Conservation (phyloP, 2,888 invertebrate species). For the Torymus tubicola region DNA sequence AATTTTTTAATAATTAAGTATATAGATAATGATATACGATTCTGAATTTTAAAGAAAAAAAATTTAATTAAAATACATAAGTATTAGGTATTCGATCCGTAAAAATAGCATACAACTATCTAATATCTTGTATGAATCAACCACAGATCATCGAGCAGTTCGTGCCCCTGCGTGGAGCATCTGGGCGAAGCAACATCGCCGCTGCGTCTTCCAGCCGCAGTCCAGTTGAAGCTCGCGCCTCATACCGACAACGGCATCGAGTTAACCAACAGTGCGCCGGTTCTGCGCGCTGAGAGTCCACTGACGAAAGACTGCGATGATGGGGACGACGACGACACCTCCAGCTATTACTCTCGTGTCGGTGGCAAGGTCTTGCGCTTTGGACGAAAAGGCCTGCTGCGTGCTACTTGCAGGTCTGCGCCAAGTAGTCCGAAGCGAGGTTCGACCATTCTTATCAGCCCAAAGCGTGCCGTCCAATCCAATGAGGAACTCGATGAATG, state of each 20-base stretch:
- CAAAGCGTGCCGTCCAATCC: slow-evolving; percentile 66
- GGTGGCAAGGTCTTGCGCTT: slow-evolving; percentile 9
- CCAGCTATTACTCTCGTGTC: not conserved
- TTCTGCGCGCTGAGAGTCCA: slow-evolving; percentile 40
- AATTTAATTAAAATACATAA: too few species aligned
- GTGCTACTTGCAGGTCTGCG: slow-evolving; percentile 65
- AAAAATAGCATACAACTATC: too few species aligned
- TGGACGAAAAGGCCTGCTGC: slow-evolving; percentile 31
- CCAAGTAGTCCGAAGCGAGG: slow-evolving; percentile 70
- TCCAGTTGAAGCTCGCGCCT: slow-evolving; percentile 37
- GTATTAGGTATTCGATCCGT: too few species aligned
- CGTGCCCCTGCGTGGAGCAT: slow-evolving; percentile 85
- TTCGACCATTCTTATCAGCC: slow-evolving; percentile 61
- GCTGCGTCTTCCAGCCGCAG: slow-evolving; percentile 31
- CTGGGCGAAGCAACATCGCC: slow-evolving; percentile 64
- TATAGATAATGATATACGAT: too few species aligned
- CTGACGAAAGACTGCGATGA: slow-evolving; percentile 27
- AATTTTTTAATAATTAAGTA: too few species aligned
- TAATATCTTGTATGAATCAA: too few species aligned
- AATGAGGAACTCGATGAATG: slow-evolving; percentile 71
- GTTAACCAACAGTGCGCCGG: slow-evolving; percentile 49
- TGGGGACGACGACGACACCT: slow-evolving; percentile 41
- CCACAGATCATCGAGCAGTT: slow-evolving; percentile 79
- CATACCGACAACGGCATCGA: slow-evolving; percentile 23
- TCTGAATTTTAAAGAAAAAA: too few species aligned